These are phyloP conservation scores for Brachyhypopomus gauderio DNA, from an alignment of 2,113 vertebrate genomes.

Conservation along the genomic window DNA sequence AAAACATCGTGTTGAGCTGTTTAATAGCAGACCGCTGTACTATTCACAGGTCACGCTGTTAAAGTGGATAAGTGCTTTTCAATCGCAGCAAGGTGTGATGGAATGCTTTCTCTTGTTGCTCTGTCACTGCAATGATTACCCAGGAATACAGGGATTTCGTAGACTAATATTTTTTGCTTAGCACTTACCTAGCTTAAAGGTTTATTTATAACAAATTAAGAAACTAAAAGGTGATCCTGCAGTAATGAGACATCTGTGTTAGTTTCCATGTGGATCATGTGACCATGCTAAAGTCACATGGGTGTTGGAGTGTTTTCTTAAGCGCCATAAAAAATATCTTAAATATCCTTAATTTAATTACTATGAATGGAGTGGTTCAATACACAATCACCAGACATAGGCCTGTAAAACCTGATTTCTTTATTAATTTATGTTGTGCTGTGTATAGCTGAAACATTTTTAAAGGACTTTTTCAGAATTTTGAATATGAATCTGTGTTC, in stretches of 20 bases:
- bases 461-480: neutral
- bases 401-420: neutral
- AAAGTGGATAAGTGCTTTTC: neutral
- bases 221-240: neutral
- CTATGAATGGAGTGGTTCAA: neutral
- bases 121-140: neutral
- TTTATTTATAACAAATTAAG: conserved; percentile 17
- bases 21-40: too few species aligned
- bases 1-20: too few species aligned
- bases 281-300: neutral
- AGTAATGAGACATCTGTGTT: neutral
- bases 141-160: neutral
- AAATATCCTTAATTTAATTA: neutral
- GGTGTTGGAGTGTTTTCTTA: neutral
- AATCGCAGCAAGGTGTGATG: neutral
- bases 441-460: neutral
- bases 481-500: too few species aligned
- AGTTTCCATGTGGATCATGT: neutral
- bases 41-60: too few species aligned
- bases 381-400: neutral
- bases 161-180: too few species aligned
- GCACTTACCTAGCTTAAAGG: neutral
- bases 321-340: neutral
- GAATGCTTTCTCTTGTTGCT: neutral
- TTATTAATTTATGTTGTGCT: neutral